These are phyloP conservation scores for Hyperoplus lanceolatus DNA, from an alignment of 2,797 vertebrate species.

Conservation along the genomic window DNA sequence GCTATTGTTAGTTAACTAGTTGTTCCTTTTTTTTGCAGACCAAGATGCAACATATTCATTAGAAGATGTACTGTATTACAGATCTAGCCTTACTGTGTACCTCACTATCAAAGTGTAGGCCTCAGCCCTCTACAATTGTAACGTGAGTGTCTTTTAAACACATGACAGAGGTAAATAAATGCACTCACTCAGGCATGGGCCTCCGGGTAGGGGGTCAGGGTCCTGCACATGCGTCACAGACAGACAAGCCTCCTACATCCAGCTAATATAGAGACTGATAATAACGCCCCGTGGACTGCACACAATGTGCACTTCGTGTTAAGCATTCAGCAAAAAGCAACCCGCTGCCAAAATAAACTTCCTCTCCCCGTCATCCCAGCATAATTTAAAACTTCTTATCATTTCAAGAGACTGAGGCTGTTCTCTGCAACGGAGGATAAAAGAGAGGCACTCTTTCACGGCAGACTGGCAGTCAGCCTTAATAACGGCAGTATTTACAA, in stretches of 20 bases:
- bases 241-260: conserved; percentile 61
- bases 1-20: conserved; percentile 50
- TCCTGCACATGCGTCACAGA: conserved; percentile 63
- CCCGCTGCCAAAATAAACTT: conserved; percentile 76
- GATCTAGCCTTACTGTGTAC: conserved; percentile 16
- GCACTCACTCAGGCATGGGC: conserved; percentile 46
- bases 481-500: conserved; percentile 77
- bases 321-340: conserved; percentile 76
- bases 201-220: conserved; percentile 49
- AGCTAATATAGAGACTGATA: conserved; percentile 79
- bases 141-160: conserved; percentile 50
- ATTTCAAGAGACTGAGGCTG: conserved; percentile 67
- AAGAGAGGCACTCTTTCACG: conserved; percentile 58
- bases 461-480: conserved; percentile 68
- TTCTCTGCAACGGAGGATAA: conserved; percentile 68
- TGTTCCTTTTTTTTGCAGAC: conserved; percentile 32
- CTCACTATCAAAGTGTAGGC: conserved; percentile 25
- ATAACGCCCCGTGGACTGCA: conserved; percentile 58
- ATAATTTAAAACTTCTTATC: conserved; percentile 77
- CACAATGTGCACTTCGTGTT: conserved; percentile 69
- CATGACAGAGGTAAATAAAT: conserved; percentile 45
- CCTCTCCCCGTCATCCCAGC: conserved; percentile 56
- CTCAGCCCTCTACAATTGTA: conserved; percentile 25
- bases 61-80: conserved; percentile 36
- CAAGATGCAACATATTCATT: conserved; percentile 36